These are phyloP conservation scores for Pocillopora grandis DNA, from an alignment of 92 coral and sea anemone species.

Conservation along the genomic window DNA sequence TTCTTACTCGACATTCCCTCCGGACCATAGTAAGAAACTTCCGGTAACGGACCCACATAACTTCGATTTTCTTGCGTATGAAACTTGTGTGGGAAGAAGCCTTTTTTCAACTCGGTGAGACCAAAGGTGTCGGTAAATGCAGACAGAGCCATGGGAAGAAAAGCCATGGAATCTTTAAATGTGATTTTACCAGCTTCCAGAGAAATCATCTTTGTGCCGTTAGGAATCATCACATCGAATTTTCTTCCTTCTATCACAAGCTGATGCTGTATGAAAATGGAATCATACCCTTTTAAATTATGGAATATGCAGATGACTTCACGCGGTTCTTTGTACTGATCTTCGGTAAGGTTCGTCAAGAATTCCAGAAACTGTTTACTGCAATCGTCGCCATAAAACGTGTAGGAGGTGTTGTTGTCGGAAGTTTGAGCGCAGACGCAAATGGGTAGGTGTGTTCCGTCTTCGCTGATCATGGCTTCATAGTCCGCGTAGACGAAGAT, in stretches of 20 bases:
- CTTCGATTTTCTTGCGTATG: neutral
- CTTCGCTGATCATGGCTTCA: neutral
- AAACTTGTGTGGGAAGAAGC: constrained; percentile 1
- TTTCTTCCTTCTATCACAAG: neutral
- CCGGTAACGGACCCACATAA: neutral
- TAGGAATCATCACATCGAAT: neutral
- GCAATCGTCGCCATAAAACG: neutral
- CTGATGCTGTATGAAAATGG: neutral
- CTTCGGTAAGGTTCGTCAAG: neutral
- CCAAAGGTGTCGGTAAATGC: neutral
- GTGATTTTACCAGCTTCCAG: neutral
- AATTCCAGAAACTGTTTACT: neutral
- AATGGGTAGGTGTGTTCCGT: neutral
- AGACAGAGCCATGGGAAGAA: neutral
- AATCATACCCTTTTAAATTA: neutral
- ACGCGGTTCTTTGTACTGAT: neutral
- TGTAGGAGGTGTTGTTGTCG: neutral
- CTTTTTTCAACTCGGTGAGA: neutral
- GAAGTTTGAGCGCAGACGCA: neutral
- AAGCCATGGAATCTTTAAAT: neutral
- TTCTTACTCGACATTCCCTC: neutral
- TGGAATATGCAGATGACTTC: neutral
- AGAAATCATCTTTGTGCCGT: neutral
- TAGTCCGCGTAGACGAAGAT: neutral
- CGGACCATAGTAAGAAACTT: neutral